Percentiles rank a stretch among this genome's conserved stretches.
Evolutionary conservation across 2,113 vertebrate species (phyloP).

Genomic region (Turnix velox): DNA sequence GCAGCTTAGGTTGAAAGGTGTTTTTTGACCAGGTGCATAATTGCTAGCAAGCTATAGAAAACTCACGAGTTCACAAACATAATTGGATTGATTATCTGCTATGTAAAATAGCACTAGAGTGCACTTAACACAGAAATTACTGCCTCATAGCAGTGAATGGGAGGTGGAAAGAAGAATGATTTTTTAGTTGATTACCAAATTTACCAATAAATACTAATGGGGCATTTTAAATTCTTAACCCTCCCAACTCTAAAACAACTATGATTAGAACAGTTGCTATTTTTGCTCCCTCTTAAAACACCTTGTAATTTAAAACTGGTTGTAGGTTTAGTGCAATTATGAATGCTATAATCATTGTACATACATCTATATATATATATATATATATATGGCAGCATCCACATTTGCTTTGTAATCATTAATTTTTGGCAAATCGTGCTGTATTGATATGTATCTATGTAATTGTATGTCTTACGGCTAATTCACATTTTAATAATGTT

Average conservation of each 20-base stretch:
- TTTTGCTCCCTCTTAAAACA: constrained; percentile 74
- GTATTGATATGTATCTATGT: constrained; percentile 95
- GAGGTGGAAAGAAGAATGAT: constrained; percentile 26
- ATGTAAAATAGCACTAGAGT: constrained; percentile 28
- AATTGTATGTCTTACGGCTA: constrained; percentile 92
- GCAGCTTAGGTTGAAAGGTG: constrained; percentile 46
- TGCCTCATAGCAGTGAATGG: constrained; percentile 25
- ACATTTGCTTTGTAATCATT: constrained; percentile 94
- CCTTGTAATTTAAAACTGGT: constrained; percentile 84
- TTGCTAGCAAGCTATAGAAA: constrained; percentile 32
- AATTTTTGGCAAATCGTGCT: constrained; percentile 90
- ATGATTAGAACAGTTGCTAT: constrained; percentile 32
- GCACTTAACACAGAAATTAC: constrained; percentile 17
- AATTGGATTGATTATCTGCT: constrained; percentile 34
- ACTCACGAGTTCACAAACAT: not conserved
- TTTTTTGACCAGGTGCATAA: constrained; percentile 39
- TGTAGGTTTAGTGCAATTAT: constrained; percentile 91
- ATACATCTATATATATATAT: constrained; percentile 83
- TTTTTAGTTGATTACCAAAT: constrained; percentile 71
- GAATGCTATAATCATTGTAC: constrained; percentile 91
- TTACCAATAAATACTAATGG: constrained; percentile 68
- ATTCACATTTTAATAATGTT: constrained; percentile 89
- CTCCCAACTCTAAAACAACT: constrained; percentile 41
- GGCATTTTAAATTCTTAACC: constrained; percentile 48
- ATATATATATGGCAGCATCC: constrained; percentile 82